Base-by-base conservation (phyloP, 2,888 invertebrate species). In the Thecocarcelia acutangulata region DNA sequence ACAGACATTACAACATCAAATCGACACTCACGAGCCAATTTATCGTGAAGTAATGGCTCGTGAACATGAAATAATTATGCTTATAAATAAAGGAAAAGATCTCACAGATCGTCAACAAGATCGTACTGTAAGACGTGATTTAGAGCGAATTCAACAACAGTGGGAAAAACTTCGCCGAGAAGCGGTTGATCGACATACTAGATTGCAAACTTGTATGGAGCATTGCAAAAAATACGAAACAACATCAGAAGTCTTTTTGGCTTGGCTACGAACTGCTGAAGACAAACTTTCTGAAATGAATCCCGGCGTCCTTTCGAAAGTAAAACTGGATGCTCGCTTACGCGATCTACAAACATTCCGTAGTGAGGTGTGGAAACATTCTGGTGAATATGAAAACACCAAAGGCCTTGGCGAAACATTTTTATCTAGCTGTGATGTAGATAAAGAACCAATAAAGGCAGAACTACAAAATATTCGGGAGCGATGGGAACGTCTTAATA, bases 161-260 rank as follows among this genome's bases (percentile, higher is more conserved):
- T 98, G 98, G 98, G 97, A 97, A 86, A 96, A 96, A 87, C 92
- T 98, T 69, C 95, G 97, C 85, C 94, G 97, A 83, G 96, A 97
- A 88, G 95, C 96, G 0, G 94, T 96, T 50, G 97, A 98, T 86
- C 93, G 97, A 56, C 94, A 97, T 87, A 96, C 96, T 0, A 93
- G 96, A 84, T 92, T 97, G 54, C 97, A 97, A 89, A 96, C 97
- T 0, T 97, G 97, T 90, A 95, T 95, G 94, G 97, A 97, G 89
- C 97, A 96, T 89, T 97, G 96, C 91, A 95, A 95, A 85, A 97
- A 97, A 88, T 98, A 96, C 92, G 95, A 96, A 88, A 94, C 94
- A 86, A 95, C 95, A 0, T 94, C 97, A 64, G 97, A 97, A 86
- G 92, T 93, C 0, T 97, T 97, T 92, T 91, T 97, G 0, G 96